Evolutionary conservation across 2,113 vertebrate species (phyloP).

Genomic region (Pomatostomus ruficeps): DNA sequence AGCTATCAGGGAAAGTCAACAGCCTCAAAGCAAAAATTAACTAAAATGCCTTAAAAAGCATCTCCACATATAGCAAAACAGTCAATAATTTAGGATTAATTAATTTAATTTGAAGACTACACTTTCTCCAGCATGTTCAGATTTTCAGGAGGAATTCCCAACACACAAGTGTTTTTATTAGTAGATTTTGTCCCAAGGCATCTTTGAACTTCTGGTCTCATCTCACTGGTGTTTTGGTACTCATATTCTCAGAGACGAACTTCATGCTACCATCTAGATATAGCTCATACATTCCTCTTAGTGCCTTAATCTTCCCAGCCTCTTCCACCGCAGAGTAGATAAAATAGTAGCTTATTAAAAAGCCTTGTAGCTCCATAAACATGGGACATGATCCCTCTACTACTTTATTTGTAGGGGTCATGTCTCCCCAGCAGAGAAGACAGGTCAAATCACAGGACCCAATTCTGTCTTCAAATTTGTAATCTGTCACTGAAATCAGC

Average conservation of each 20-base stretch:
- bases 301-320: neutral
- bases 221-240: neutral
- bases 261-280: neutral
- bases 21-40: neutral
- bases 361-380: neutral
- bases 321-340: neutral
- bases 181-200: neutral
- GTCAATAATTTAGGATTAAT: neutral
- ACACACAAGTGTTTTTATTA: neutral
- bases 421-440: neutral
- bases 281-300: neutral
- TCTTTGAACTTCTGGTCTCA: neutral
- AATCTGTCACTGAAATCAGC: neutral
- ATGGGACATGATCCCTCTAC: neutral
- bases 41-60: neutral
- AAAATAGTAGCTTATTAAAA: neutral
- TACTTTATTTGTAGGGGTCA: neutral
- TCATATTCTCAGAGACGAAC: neutral
- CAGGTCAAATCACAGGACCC: neutral
- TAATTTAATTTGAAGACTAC: neutral
- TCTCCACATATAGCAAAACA: neutral
- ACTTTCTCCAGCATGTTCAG: neutral
- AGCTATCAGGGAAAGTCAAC: neutral
- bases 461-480: neutral
- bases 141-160: neutral